A percentile compares a stretch with the other conserved stretches of the same genome.
Conservation (phyloP, 2,797 vertebrate species). For the Carapus acus region DNA sequence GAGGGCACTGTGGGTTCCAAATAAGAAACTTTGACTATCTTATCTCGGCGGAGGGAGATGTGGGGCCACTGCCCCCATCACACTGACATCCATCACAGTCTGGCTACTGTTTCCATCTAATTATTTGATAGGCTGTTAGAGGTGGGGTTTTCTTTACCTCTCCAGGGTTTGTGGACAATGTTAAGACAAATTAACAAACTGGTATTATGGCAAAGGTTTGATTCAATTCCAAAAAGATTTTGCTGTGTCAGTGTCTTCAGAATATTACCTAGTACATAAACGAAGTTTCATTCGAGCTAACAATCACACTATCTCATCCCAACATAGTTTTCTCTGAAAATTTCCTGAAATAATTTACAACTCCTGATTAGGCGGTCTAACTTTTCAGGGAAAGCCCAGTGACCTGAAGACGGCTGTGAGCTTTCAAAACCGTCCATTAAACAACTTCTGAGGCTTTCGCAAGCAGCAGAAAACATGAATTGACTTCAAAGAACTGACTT, state of each 20-base stretch:
- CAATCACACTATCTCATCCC: not conserved
- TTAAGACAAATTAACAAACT: too few relatives aligned
- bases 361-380: not conserved
- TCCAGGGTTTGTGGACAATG: too few relatives aligned
- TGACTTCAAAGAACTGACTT: conserved; percentile 42
- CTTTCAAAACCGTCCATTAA: conserved; percentile 14
- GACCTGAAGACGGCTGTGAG: conserved; percentile 28
- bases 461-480: conserved; percentile 22
- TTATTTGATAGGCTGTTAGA: not conserved
- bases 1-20: conserved; percentile 38
- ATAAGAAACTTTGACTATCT: conserved; percentile 51
- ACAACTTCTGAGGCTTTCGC: conserved; percentile 39
- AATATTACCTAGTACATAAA: not conserved
- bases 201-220: too few relatives aligned
- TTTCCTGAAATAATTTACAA: too few relatives aligned
- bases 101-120: conserved; percentile 7
- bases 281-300: not conserved
- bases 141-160: too few relatives aligned
- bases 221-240: not conserved
- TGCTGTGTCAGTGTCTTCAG: not conserved
- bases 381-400: conserved; percentile 11
- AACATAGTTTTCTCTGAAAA: not conserved
- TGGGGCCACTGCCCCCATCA: conserved; percentile 8
- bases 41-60: conserved; percentile 31
- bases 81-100: conserved; percentile 12